Evolutionary conservation across 2,113 vertebrate species (phyloP), one percentile per base, ranked within the genome.

Genomic region (Triplophysa tibetana): DNA sequence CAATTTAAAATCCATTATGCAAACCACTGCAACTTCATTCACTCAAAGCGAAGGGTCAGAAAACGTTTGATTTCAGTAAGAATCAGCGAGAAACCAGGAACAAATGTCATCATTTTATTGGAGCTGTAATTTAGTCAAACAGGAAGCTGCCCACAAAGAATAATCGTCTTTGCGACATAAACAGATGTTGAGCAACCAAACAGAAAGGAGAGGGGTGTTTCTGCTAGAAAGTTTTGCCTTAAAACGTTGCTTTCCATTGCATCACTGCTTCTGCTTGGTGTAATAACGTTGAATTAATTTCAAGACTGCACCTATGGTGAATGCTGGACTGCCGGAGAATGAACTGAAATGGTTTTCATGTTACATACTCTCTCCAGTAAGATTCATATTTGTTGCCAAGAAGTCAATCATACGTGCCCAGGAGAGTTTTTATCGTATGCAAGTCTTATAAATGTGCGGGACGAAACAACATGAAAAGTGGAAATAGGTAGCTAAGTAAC

Each of bases 1-100:
- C 79, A 60, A 78, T 84, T 84, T 64, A 78, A 81, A 81, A 84
- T 41, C 69, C 74, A 81, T 78, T 81, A 78, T 69, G 78, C 78
- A 80, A 84, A 81, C 79, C 69, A 81, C 52, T 48, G 23, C 79
- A 64, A 77, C 70, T 81, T 75, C 41, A 81, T 84, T 81, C 75
- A 81, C 60, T 79, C 70, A 63, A 41, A 62, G 33, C 17, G 29
- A 64, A 8, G 24, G 67, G 73, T 73, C 67, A 67, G 26, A 64
- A 50, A 83, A 78, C 73, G 73, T 84, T 73, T 73, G 67, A 80
- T 83, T 83, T 54, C 66, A 64, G 70, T 45, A 60, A 60, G 69
- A 83, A 79, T 79, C 78, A 73, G 80, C 77, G 52, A 68, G 21
- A 75, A 73, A 66, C 13, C 66, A 64, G 48, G 67, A 64, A 8